Evolutionary conservation across 2,888 invertebrate genomes (phyloP).

Genomic region (Deilephila porcellus): DNA sequence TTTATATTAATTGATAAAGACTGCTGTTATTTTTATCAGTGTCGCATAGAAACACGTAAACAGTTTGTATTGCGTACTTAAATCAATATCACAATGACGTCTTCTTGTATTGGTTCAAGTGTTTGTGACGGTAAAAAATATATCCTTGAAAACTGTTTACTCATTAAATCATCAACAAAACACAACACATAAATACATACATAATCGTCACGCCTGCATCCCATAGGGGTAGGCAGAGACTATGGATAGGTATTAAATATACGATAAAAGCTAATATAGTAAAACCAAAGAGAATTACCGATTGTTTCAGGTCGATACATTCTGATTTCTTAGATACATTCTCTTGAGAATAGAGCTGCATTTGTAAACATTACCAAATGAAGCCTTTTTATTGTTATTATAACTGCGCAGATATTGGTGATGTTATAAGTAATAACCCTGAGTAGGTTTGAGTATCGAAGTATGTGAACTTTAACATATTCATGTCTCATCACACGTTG

Average conservation of each 20-base stretch:
- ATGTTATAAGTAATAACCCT: not conserved
- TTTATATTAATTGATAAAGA: too few relatives aligned
- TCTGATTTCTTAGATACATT: not conserved
- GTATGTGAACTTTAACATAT: too few relatives aligned
- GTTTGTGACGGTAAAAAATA: too few relatives aligned
- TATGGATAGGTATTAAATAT: not conserved
- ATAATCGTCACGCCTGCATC: too few relatives aligned
- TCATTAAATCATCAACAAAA: not conserved
- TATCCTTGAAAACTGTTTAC: not conserved
- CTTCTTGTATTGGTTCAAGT: too few relatives aligned
- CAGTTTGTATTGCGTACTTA: not conserved
- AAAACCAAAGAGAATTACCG: not conserved
- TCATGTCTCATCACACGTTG: too few relatives aligned
- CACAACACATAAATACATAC: not conserved
- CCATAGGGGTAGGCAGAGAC: too few relatives aligned
- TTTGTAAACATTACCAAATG: slow-evolving; percentile 4
- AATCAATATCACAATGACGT: too few relatives aligned
- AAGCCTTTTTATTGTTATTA: not conserved
- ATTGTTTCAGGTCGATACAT: not conserved
- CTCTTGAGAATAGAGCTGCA: not conserved
- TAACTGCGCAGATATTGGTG: not conserved
- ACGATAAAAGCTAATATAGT: not conserved
- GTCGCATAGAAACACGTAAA: not conserved
- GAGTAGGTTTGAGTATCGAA: not conserved
- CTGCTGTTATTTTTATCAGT: too few relatives aligned